Conservation (phyloP, 2,113 vertebrate genomes). For the Acrocephalus kingi region DNA sequence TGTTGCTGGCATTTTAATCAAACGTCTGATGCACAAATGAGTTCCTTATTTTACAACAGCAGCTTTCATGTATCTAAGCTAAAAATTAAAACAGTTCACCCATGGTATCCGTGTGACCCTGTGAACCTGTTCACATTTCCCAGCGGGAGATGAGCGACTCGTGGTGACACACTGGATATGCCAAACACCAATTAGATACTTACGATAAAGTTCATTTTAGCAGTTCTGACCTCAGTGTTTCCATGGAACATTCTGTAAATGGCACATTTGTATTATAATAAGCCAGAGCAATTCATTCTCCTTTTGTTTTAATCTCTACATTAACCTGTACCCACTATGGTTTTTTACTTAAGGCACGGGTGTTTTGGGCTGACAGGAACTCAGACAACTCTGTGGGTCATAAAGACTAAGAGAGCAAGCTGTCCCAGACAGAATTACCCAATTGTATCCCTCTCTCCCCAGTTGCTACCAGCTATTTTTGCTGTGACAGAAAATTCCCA, state of each 20-base stretch:
- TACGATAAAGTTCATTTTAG: conserved; percentile 11
- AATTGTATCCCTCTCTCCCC: not conserved
- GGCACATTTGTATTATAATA: not conserved
- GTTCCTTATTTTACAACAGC: conserved; percentile 30
- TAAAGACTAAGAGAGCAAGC: not conserved
- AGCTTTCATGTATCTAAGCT: conserved; percentile 16
- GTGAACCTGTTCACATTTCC: conserved; percentile 4
- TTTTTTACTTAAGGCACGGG: not conserved
- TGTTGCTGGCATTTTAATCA: conserved; percentile 1
- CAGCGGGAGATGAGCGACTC: not conserved
- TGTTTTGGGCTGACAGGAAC: not conserved
- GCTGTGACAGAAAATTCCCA: not conserved
- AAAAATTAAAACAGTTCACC: conserved; percentile 50
- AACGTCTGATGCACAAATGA: conserved; percentile 34
- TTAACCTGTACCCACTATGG: not conserved
- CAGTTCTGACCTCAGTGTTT: not conserved
- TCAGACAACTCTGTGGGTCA: not conserved
- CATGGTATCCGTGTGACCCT: not conserved
- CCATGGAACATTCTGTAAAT: not conserved
- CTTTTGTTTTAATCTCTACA: not conserved
- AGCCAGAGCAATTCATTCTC: not conserved
- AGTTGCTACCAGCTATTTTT: not conserved
- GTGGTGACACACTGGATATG: not conserved
- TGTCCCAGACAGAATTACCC: not conserved
- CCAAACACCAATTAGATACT: conserved; percentile 26